phyloP scores from a whole-genome alignment of 2,113 vertebrate genomes.

The Apus apus region DNA sequence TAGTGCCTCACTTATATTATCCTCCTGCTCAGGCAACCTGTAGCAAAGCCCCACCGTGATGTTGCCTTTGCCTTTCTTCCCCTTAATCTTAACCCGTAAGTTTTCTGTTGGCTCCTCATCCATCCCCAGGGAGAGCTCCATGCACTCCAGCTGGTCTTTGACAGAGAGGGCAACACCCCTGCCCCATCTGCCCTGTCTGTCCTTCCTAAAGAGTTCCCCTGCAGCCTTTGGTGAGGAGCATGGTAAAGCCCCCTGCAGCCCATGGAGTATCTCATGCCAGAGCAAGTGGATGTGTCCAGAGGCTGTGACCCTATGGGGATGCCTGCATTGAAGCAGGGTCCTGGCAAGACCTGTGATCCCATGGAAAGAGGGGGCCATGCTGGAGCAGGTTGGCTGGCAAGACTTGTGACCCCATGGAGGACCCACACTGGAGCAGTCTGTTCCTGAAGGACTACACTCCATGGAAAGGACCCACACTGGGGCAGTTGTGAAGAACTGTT shows the following conservation, averaged over 20 bases:
- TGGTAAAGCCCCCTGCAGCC: neutral
- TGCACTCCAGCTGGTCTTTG: no score
- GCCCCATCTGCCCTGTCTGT: no score
- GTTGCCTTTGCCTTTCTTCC: no score
- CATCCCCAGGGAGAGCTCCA: no score
- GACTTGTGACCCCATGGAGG: neutral
- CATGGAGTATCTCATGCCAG: neutral
- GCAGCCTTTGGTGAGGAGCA: neutral
- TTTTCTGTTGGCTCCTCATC: no score
- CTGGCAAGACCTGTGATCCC: neutral
- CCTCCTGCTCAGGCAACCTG: no score
- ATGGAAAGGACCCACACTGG: no score
- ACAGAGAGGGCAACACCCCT: no score
- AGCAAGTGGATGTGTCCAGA: neutral
- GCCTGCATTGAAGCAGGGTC: neutral
- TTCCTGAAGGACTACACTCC: neutral
- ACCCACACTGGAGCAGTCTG: neutral
- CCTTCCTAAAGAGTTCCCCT: neutral
- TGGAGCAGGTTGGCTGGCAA: neutral
- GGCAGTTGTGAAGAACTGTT: neutral
- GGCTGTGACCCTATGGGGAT: neutral
- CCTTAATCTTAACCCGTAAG: no score
- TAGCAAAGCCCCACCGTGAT: no score
- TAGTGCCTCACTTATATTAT: no score
- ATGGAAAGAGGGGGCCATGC: neutral